Evolutionary conservation across 2,113 vertebrate species (phyloP), one percentile per base, ranked within the genome.

Genomic region (Opisthocomus hoazin): DNA sequence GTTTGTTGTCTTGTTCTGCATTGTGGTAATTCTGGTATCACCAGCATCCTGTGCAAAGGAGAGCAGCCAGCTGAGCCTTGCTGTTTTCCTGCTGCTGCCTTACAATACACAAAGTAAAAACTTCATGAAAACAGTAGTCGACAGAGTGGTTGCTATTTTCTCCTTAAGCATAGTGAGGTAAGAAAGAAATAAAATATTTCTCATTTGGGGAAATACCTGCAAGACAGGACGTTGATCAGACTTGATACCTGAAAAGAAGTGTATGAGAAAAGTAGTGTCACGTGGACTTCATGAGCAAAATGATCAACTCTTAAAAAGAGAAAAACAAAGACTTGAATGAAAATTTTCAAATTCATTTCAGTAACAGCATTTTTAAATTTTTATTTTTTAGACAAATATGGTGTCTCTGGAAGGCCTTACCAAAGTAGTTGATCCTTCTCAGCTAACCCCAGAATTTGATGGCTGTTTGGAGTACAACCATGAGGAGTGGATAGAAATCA

Each of bases 391-490:
- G 99, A 99, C 99, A 93, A 99, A 99, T 94, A 99, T 99, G 99
- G 99, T 99, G 90, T 99, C 99, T 95, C 98, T 99, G 95, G 99
- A 99, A 98, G 99, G 99, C 97, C 99, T 99, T 97, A 99, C 99
- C 98, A 99, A 99, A 98, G 98, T 99, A 81, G 99, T 99, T 96
- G 99, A 99, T 96, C 99, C 99, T 79, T 99, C 99, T 91, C 99
- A 99, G 98, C 98, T 99, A 93, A 99, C 99, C 20, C 98, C 99
- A 2, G 99, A 99, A 97, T 99, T 99, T 50, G 99, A 99, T 54
- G 99, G 99, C 97, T 99, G 99, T 96, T 98, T 99, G 97, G 99
- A 99, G 51, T 99, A 99, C 96, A 99, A 99, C 98, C 99, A 99
- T 18, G 99, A 99, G 74, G 99, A 99, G 66, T 99, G 99, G 99